Evolutionary conservation across 2,797 vertebrate genomes (phyloP).

Genomic region (Enteromius trimaculatus): DNA sequence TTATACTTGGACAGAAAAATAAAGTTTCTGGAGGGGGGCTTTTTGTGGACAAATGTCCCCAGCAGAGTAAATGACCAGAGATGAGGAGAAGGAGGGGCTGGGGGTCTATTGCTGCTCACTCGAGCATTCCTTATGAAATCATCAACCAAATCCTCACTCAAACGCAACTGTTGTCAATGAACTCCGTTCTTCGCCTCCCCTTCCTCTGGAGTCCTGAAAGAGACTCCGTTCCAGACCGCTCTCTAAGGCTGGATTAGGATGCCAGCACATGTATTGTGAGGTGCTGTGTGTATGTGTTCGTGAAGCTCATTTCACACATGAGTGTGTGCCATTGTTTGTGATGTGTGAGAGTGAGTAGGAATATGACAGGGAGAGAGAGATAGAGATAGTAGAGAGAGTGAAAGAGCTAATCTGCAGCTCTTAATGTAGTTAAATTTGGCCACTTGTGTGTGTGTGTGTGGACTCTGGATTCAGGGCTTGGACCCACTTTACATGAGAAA

Average conservation of each 20-base stretch:
- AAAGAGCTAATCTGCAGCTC: conserved; percentile 35
- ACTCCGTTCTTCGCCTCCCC: conserved; percentile 56
- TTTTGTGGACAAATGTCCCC: conserved; percentile 55
- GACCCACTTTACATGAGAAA: conserved; percentile 83
- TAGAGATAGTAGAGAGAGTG: conserved; percentile 20
- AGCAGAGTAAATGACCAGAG: conserved; percentile 56
- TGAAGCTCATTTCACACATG: conserved; percentile 83
- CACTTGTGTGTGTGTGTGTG: conserved; percentile 8
- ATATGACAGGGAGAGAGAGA: conserved; percentile 37
- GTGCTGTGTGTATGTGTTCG: conserved; percentile 64
- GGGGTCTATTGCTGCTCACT: conserved; percentile 69
- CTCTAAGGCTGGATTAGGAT: conserved; percentile 54
- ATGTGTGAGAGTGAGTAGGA: conserved; percentile 44
- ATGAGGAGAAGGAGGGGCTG: conserved; percentile 34
- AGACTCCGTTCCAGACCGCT: conserved; percentile 42
- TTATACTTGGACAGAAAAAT: conserved; percentile 49
- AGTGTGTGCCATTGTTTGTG: conserved; percentile 74
- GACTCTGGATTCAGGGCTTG: conserved; percentile 47
- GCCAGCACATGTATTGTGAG: conserved; percentile 52
- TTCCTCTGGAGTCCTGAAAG: conserved; percentile 47
- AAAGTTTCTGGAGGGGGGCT: conserved; percentile 39
- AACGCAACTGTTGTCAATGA: conserved; percentile 75
- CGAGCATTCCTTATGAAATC: conserved; percentile 76
- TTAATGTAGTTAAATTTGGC: conserved; percentile 38
- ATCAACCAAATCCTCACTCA: conserved; percentile 73